Conservation (phyloP, 1,140 invertebrate genomes). For the Atta cephalotes region DNA sequence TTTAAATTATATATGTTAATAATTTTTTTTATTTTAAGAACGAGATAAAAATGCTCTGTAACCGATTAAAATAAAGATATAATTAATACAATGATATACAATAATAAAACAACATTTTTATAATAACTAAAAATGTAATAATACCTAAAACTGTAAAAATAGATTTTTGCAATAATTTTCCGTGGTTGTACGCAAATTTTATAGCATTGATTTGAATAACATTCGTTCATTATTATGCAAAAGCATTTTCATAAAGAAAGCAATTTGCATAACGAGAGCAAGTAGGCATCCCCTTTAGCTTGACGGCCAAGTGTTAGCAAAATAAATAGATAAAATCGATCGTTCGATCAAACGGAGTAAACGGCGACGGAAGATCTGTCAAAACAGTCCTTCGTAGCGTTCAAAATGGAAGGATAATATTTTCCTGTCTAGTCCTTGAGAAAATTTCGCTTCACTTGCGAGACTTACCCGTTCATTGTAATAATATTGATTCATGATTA, state of each 20-base stretch:
- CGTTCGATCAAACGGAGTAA: slow-evolving; percentile 76
- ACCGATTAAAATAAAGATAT: neutral
- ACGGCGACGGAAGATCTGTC: slow-evolving; percentile 75
- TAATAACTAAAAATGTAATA: too few relatives aligned
- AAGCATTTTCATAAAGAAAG: slow-evolving; percentile 28
- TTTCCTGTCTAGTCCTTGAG: slow-evolving; percentile 65
- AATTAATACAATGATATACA: neutral
- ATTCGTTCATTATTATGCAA: slow-evolving; percentile 41
- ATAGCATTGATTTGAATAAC: neutral
- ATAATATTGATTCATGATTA: slow-evolving; percentile 44
- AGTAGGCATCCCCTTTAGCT: slow-evolving; percentile 61
- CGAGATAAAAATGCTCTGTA: neutral
- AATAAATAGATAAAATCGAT: slow-evolving; percentile 80
- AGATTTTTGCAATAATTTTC: neutral
- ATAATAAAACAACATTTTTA: too few relatives aligned
- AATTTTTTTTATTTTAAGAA: neutral
- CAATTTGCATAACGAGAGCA: slow-evolving; percentile 73
- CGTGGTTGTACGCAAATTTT: neutral
- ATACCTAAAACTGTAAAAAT: neutral
- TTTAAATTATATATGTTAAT: neutral
- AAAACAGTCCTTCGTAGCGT: slow-evolving; percentile 76
- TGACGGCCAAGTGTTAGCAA: slow-evolving; percentile 78
- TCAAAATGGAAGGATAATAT: slow-evolving; percentile 81
- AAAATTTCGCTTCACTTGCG: slow-evolving; percentile 39
- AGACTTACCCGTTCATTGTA: slow-evolving; percentile 15